Evolutionary conservation across 1,140 invertebrate species (phyloP).

Genomic region (Thaumetopoea pityocampa): DNA sequence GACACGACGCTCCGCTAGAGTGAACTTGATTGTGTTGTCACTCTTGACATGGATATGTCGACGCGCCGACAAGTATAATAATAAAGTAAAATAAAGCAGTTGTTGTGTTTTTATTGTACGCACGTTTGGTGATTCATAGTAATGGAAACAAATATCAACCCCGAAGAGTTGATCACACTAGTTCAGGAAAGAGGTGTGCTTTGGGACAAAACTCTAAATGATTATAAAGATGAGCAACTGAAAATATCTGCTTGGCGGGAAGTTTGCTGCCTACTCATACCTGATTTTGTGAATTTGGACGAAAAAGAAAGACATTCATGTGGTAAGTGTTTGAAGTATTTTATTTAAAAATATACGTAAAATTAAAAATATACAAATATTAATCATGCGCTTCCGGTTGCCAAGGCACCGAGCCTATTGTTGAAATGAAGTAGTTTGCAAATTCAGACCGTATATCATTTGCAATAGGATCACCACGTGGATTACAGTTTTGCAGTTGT

Average conservation of each 20-base stretch:
- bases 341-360: constrained; percentile 11
- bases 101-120: constrained; percentile 1
- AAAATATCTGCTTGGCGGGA: constrained; percentile 11
- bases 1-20: too few relatives aligned
- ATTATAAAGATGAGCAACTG: constrained; percentile 4
- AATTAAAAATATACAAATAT: constrained; percentile 7
- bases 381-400: constrained; percentile 1
- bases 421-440: constrained; percentile 9
- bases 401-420: constrained; percentile 11
- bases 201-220: constrained; percentile 6
- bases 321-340: constrained; percentile 8
- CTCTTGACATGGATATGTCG: too few relatives aligned
- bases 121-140: not conserved
- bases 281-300: constrained; percentile 9
- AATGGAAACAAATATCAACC: constrained; percentile 4
- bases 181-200: constrained; percentile 4
- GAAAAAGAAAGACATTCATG: constrained; percentile 13
- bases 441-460: constrained; percentile 13
- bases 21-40: too few relatives aligned
- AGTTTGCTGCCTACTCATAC: constrained; percentile 12
- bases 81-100: too few relatives aligned
- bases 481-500: constrained; percentile 2
- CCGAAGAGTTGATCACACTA: constrained; percentile 3
- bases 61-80: too few relatives aligned
- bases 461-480: constrained; percentile 6